Base-by-base conservation (phyloP, 2,888 invertebrate species). In the Xylota sylvarum region DNA sequence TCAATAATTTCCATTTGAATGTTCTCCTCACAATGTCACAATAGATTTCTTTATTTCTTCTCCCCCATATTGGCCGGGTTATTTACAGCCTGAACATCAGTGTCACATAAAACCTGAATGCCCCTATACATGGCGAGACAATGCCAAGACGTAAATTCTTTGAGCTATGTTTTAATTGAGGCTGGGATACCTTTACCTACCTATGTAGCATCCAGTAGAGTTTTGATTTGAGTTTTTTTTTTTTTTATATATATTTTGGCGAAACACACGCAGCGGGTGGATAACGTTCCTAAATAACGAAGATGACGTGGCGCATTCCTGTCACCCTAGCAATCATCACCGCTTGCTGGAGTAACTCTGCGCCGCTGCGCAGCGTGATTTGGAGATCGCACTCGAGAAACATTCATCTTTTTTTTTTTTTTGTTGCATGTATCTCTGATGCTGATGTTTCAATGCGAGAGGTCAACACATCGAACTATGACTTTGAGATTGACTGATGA, bases 271-370 rank as follows among this genome's bases (percentile, higher is more conserved):
- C 86, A 77, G 86, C 86, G 77, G 86, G 77, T 69, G 65, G 76
- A 76, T 74, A 12, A 4, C 5, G 43, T 14, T 43, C 55, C 73
- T 90, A 91, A 90, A 23, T 23, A 23, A 90, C 90, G 90, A 43
- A 43, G 43, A 92, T 91, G 91, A 91, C 90, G 88, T 89, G 90
- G 91, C 91, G 89, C 91, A 92, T 91, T 91, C 91, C 91, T 85
- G 76, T 88, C 87, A 89, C 88, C 78, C 87, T 88, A 87, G 86
- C 89, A 80, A 80, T 86, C 86, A 86, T 82, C 72, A 43, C 72
- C 40, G 67, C 19, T 37, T 1, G 37, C 6, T 1, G 32, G 32
- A 55, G 73, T 46, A 79, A 23, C 37, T 77, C 69, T 65, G 17
- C 17, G 35, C 74, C 17, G 35, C 74, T 23, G 67, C 86, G 30